Conservation (phyloP, 2,797 vertebrate species). For the Sebastes oblongus region DNA sequence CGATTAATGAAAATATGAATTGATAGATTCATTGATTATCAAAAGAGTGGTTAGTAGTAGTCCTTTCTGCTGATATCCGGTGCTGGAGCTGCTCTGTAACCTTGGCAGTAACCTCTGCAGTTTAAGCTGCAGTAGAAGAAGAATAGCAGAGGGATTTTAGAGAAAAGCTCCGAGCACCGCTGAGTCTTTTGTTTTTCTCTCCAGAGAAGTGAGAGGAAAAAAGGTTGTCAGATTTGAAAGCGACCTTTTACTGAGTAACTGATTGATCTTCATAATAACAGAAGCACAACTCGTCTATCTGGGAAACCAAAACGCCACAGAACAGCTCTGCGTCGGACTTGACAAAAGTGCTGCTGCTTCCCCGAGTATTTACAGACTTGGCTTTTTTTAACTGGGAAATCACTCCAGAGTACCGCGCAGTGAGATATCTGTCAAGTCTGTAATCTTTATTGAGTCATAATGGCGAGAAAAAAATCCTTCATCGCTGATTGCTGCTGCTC, state of each 20-base stretch:
- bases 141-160: not conserved
- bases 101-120: not conserved
- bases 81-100: not conserved
- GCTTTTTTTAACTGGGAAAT: conserved; percentile 2
- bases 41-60: no score
- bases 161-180: not conserved
- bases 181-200: conserved; percentile 11
- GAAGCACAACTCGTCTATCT: conserved; percentile 13
- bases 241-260: not conserved
- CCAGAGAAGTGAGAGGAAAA: not conserved
- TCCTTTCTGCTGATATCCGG: not conserved
- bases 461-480: conserved; percentile 34
- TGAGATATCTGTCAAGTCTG: conserved; percentile 38
- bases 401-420: conserved; percentile 26
- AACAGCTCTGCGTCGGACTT: not conserved
- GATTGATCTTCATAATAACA: conserved; percentile 33
- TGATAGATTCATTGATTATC: no score
- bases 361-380: conserved; percentile 19
- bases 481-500: conserved; percentile 45
- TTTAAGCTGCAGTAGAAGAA: not conserved
- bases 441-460: conserved; percentile 60
- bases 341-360: conserved; percentile 24
- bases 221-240: not conserved
- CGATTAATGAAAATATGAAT: no score
- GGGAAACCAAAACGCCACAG: not conserved